Evolutionary conservation across 23 tunicate species (phyloP), one percentile per base, ranked within the genome.

Genomic region (Diplosoma virens): DNA sequence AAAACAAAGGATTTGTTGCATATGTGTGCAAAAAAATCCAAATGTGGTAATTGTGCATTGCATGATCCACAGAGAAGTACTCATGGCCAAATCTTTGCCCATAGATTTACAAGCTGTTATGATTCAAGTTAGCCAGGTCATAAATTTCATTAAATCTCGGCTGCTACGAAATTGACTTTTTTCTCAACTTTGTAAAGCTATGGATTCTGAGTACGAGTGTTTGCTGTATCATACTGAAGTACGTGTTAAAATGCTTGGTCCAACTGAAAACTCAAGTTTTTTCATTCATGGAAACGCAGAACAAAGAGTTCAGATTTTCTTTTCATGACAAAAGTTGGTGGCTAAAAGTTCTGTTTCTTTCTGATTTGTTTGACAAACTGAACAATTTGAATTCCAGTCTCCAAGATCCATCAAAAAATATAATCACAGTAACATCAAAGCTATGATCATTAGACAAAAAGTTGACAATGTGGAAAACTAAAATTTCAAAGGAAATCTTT

Each of bases 351-450:
- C 73, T 82, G 81, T 82, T 82, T 82, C 81, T 73, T 64, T 73
- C 80, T 74, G 87, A 82, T 81, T 41, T 74, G 87, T 74, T 82
- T 74, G 73, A 75, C 64, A 83, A 64, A 64, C 68, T 83, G 73
- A 82, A 75, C 88, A 83, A 67, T 75, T 75, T 83, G 76, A 83
- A 83, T 47, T 83, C 66, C 41, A 83, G 47, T 83, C 88, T 83
- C 81, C 88, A 83, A 65, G 87, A 82, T 25, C 77, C 82, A 75
- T 75, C 88, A 48, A 76, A 81, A 63, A 83, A 83, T 75, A 75
- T 83, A 66, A 61, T 83, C 54, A 75, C 88, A 76, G 75, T 67
- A 83, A 83, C 88, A 76, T 83, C 66, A 61, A 78, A 76, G 66
- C 76, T 70, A 83, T 76, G 59, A 75, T 48, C 76, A 83, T 75